phyloP scores from a whole-genome alignment of 2,888 invertebrate species.

The Tetanocera ferruginea region DNA sequence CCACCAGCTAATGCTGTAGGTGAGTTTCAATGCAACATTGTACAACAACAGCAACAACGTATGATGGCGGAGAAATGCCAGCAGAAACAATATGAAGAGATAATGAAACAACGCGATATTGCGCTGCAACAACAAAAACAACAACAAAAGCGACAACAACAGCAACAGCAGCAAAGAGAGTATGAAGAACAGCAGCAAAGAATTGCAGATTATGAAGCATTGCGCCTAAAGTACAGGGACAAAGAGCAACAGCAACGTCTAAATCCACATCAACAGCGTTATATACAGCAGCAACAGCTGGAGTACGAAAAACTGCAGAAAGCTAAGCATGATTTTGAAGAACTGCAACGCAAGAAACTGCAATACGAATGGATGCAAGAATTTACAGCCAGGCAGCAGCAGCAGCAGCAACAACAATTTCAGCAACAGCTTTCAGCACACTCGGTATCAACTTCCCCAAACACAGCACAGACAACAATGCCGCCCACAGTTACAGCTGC shows the following conservation, averaged over 20 bases:
- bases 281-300: neutral
- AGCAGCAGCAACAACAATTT: neutral
- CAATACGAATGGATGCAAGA: slow-evolving; percentile 3
- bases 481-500: neutral
- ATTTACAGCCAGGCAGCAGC: neutral
- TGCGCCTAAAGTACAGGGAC: neutral
- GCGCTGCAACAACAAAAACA: neutral
- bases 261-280: neutral
- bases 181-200: slow-evolving; percentile 1
- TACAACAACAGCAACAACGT: neutral
- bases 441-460: neutral
- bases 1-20: neutral
- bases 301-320: neutral
- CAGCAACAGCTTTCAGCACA: neutral
- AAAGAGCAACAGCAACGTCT: slow-evolving; percentile 15
- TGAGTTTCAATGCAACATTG: neutral
- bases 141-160: neutral
- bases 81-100: slow-evolving; percentile 7
- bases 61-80: neutral
- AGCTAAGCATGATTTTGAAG: neutral
- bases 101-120: neutral
- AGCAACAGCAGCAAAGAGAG: neutral
- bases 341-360: neutral
- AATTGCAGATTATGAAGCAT: neutral
- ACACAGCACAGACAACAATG: neutral